Conservation (phyloP, 2,888 invertebrate genomes). For the Drosophila nigritarsus region DNA sequence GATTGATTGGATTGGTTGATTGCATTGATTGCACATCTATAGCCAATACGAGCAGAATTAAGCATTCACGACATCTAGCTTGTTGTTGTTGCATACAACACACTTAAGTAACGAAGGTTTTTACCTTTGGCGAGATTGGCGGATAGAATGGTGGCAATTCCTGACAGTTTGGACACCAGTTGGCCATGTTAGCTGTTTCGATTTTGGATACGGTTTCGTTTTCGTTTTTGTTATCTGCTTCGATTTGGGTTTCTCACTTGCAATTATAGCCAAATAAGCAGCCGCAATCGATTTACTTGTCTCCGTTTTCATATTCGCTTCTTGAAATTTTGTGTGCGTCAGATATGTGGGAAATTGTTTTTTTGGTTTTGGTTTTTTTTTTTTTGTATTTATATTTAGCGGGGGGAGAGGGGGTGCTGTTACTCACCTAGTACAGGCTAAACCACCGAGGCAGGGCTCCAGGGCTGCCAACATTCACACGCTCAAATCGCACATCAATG, state of each 20-base stretch:
- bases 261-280: constrained; percentile 54
- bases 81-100: constrained; percentile 9
- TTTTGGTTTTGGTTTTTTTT: constrained; percentile 21
- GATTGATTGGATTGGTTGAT: constrained; percentile 39
- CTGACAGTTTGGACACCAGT: constrained; percentile 83
- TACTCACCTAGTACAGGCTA: constrained; percentile 85
- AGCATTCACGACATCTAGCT: constrained; percentile 6
- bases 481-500: constrained; percentile 79
- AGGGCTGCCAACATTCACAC: constrained; percentile 86
- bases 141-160: constrained; percentile 79
- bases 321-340: constrained; percentile 45
- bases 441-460: constrained; percentile 86
- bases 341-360: constrained; percentile 41
- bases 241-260: constrained; percentile 25
- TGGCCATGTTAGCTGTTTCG: constrained; percentile 66
- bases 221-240: constrained; percentile 20
- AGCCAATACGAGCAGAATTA: constrained; percentile 4
- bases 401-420: not conserved
- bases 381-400: constrained; percentile 2
- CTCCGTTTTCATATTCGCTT: constrained; percentile 71
- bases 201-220: constrained; percentile 10
- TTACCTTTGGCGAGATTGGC: constrained; percentile 80
- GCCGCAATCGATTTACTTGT: constrained; percentile 50
- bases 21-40: constrained; percentile 12
- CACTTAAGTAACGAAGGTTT: constrained; percentile 15